Conservation (phyloP, 64 coral and sea anemone genomes). For the Dendronephthya gigantea region DNA sequence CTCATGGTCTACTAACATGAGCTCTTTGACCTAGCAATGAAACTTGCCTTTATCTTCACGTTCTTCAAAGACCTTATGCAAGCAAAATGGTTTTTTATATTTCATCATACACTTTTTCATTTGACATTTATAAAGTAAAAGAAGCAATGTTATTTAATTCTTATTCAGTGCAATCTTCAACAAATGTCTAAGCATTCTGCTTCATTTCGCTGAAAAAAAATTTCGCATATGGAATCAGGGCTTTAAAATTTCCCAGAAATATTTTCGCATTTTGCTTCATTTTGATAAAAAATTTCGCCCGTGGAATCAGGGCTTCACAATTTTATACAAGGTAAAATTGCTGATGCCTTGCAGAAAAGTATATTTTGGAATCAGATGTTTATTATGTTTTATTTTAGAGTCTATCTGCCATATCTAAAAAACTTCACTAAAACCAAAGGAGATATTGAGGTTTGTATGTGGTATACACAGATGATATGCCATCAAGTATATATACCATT, state of each 20-base stretch:
- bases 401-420: too few relatives aligned
- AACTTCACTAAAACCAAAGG: too few relatives aligned
- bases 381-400: too few relatives aligned
- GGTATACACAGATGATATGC: too few relatives aligned
- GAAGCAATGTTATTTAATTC: not conserved
- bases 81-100: not conserved
- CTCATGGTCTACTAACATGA: slow-evolving; percentile 1
- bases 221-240: not conserved
- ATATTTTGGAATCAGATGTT: too few relatives aligned
- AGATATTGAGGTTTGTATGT: too few relatives aligned
- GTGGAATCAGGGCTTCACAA: not conserved
- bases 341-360: too few relatives aligned
- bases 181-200: too few relatives aligned
- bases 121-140: not conserved
- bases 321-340: too few relatives aligned
- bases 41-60: slow-evolving; percentile 1
- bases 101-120: not conserved
- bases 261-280: not conserved
- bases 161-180: not conserved
- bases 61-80: not conserved
- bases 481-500: too few relatives aligned
- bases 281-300: not conserved
- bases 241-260: not conserved
- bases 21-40: slow-evolving; percentile 11
- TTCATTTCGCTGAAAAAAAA: not conserved